Evolutionary conservation across 2,113 vertebrate species (phyloP).

Genomic region (Hemichromis elongatus): DNA sequence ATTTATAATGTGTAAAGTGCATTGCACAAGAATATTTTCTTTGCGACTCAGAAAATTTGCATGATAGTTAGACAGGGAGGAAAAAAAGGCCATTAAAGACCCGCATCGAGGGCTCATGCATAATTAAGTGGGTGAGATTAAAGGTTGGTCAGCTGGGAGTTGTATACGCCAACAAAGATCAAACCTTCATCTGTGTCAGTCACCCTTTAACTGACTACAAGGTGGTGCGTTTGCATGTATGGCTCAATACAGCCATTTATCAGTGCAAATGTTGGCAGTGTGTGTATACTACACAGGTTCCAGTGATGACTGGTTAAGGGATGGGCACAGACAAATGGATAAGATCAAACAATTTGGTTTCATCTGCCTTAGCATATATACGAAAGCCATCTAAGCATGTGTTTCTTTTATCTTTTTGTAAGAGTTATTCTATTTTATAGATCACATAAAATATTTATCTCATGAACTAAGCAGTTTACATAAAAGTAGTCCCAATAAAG

Average conservation of each 20-base stretch:
- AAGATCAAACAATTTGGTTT: not conserved
- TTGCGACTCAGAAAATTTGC: not conserved
- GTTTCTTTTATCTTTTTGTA: not conserved
- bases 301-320: not conserved
- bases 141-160: slow-evolving; percentile 38
- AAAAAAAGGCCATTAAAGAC: slow-evolving; percentile 45
- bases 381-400: fast-evolving
- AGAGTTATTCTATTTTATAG: not conserved
- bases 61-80: not conserved
- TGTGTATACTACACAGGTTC: not conserved
- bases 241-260: slow-evolving; percentile 33
- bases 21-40: not conserved
- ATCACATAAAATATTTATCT: not conserved
- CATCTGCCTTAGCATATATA: not conserved
- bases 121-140: slow-evolving; percentile 64
- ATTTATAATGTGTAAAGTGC: not conserved
- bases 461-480: not conserved
- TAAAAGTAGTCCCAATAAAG: not conserved
- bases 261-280: not conserved
- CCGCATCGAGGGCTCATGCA: slow-evolving; percentile 59
- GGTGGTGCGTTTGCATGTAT: not conserved
- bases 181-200: slow-evolving; percentile 51
- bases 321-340: not conserved
- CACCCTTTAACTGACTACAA: slow-evolving; percentile 69
- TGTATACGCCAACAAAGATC: not conserved